Base-by-base conservation (phyloP, 2,888 invertebrate species). In the Anoncus sp. region DNA sequence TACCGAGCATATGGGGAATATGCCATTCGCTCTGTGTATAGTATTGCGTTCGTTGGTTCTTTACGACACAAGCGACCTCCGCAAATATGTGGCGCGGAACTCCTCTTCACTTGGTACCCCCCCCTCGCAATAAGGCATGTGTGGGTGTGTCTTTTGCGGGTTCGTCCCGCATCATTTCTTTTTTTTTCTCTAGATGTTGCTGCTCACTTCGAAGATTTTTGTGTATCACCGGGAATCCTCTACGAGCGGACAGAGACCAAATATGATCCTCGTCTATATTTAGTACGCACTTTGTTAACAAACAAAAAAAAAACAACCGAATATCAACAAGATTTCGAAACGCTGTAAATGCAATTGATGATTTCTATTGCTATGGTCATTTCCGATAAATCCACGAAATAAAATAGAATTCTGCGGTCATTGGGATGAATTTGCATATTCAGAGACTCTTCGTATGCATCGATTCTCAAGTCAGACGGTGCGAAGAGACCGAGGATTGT, bases 41-140 rank as follows among this genome's bases (percentile, higher is more conserved):
- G 84, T 75, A 78, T 78, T 75, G 71, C 75, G 65, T 35, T 67
- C 60, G 71, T 57, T 65, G 71, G 82, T 85, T 86, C 85, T 87
- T 87, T 87, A 87, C 85, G 88, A 87, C 84, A 79, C 78, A 70
- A 81, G 69, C 85, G 86, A 85, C 85, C 85, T 86, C 85, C 84
- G 84, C 86, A 83, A 86, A 83, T 87, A 85, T 86, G 85, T 76
- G 84, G 65, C 84, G 47, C 84, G 87, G 84, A 85, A 86, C 85
- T 77, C 72, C 77, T 83, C 74, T 59, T 53, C 55, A 62, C 59
- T 24, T 59, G 16, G 12, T 3, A 20, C 24, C 14, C 10, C 65
- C 35, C 55, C 18, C 27, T 67, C 45, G 63, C 45, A 69, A 69
- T 69, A 65, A 65, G 22, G 35, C 16, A 62, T 18, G 82, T 82